Evolutionary conservation across 2,888 invertebrate genomes (phyloP).

Genomic region (Dyspetes luteomarginatus): DNA sequence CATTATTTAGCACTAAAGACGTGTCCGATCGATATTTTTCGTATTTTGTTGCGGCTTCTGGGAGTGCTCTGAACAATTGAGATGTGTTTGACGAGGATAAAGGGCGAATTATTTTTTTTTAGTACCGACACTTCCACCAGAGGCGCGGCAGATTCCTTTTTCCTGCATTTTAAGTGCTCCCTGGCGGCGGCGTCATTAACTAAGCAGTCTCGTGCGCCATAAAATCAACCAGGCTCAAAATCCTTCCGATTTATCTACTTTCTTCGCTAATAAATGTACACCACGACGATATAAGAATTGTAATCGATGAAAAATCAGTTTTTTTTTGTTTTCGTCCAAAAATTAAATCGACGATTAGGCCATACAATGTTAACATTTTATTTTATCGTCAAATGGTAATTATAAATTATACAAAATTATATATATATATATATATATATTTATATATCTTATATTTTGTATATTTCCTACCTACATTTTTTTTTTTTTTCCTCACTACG

Average conservation of each 20-base stretch:
- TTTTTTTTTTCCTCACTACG: slow-evolving; percentile 52
- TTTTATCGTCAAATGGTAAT: slow-evolving; percentile 76
- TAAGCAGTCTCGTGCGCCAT: background rate
- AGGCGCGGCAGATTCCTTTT: background rate
- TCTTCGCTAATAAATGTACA: background rate
- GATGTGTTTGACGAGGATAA: too few species aligned
- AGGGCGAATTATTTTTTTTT: too few species aligned
- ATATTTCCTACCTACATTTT: slow-evolving; percentile 74
- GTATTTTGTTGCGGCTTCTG: too few species aligned
- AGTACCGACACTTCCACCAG: background rate
- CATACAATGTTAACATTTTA: slow-evolving; percentile 79
- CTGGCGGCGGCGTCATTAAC: background rate
- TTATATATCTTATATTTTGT: slow-evolving; percentile 72
- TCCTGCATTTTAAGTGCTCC: background rate
- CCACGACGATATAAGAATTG: background rate
- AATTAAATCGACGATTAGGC: slow-evolving; percentile 69
- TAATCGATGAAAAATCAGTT: background rate
- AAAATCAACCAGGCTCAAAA: background rate
- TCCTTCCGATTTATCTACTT: background rate
- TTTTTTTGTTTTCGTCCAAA: slow-evolving; percentile 17
- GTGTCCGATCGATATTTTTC: too few species aligned
- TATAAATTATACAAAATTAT: slow-evolving; percentile 81
- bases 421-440: slow-evolving; percentile 70
- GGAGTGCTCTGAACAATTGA: too few species aligned
- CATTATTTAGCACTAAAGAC: too few species aligned